A percentile compares a stretch with the other conserved stretches of the same genome.
phyloP scores from a whole-genome alignment of 2,113 vertebrate genomes.

The Brachyhypopomus gauderio region DNA sequence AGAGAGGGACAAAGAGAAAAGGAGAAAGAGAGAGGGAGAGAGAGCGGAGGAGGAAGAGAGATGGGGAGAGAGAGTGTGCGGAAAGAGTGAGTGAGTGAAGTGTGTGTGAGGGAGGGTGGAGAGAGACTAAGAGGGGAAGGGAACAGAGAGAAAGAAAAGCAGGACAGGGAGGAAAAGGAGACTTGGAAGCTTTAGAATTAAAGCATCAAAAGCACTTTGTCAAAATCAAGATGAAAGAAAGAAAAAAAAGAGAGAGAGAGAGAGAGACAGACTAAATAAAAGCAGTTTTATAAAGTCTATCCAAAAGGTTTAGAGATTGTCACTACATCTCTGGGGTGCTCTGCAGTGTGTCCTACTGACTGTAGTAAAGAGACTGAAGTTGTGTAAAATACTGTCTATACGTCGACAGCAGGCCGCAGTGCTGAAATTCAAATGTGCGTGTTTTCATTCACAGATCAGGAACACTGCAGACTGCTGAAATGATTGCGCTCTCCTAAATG shows the following conservation, averaged over 20 bases:
- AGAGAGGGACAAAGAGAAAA: neutral
- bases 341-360: too few relatives aligned
- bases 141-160: too few relatives aligned
- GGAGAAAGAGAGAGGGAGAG: neutral
- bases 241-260: neutral
- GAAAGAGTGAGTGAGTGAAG: too few relatives aligned
- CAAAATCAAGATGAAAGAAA: neutral
- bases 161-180: neutral
- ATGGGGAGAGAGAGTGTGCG: neutral
- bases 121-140: too few relatives aligned
- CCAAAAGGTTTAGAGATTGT: too few relatives aligned
- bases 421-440: neutral
- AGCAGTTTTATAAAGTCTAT: neutral
- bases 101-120: too few relatives aligned
- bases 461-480: neutral
- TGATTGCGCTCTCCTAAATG: neutral
- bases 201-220: conserved; percentile 12
- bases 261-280: neutral
- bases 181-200: conserved; percentile 15
- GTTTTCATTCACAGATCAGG: neutral
- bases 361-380: too few relatives aligned
- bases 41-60: neutral
- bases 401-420: neutral
- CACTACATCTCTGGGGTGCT: too few relatives aligned
- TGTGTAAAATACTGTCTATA: neutral